phyloP scores from a whole-genome alignment of 1,140 invertebrate genomes.

The Ceratina australensis region DNA sequence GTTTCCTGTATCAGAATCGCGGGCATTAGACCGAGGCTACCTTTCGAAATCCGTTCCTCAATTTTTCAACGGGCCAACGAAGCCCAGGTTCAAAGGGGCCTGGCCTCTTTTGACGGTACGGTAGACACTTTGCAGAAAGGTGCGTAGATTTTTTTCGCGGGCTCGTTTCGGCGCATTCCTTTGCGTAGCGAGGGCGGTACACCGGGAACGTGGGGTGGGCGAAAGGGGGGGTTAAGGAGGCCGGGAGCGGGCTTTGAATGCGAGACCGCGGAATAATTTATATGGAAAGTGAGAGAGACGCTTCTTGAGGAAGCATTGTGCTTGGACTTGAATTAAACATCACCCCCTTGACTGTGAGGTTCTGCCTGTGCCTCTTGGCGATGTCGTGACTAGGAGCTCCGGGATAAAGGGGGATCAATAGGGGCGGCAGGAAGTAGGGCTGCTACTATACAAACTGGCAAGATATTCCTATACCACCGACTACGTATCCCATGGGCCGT shows the following conservation, averaged over 20 bases:
- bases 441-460: constrained; percentile 63
- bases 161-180: constrained; percentile 57
- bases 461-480: constrained; percentile 57
- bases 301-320: constrained; percentile 66
- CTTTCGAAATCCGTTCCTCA: constrained; percentile 47
- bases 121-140: constrained; percentile 48
- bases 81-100: constrained; percentile 7
- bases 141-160: constrained; percentile 62
- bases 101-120: constrained; percentile 39
- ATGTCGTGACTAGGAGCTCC: constrained; percentile 66
- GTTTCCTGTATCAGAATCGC: not conserved
- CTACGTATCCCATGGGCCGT: constrained; percentile 52
- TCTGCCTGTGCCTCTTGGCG: constrained; percentile 63
- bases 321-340: constrained; percentile 69
- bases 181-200: constrained; percentile 19
- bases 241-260: constrained; percentile 48
- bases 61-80: constrained; percentile 49
- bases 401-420: constrained; percentile 63
- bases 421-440: constrained; percentile 57
- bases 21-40: constrained; percentile 16
- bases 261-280: constrained; percentile 64
- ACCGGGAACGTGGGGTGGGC: too few relatives aligned
- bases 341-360: constrained; percentile 59
- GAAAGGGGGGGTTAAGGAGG: not conserved
- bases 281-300: constrained; percentile 55